Base-by-base conservation (phyloP, 2,888 invertebrate species). In the Dromius quadrimaculatus region DNA sequence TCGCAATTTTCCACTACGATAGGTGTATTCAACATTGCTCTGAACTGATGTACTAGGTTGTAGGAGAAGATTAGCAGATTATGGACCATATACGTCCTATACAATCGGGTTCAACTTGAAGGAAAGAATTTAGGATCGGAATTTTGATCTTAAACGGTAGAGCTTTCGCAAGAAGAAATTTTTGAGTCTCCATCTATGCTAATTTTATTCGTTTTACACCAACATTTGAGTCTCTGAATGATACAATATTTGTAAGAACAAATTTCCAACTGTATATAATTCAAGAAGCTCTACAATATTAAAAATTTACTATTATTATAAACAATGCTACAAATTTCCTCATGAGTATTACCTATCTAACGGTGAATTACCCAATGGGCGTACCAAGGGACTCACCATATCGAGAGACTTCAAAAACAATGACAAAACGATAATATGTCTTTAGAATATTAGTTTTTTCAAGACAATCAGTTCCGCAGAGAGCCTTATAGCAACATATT, bases 1-100 rank as follows among this genome's bases (percentile, higher is more conserved):
- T 54, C 50, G 28, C 50, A 15, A 54, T 54, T 54, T 54, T 54
- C 50, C 50, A 15, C 50, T 54, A 23, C 13, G 50, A 13, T 54
- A 28, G 13, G 15, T 28, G 28, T 28, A 54, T 54, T 54, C 50
- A 54, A 54, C 28, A 15, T 41, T 23, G 28, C 28, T 28, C 28
- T 28, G 28, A 28, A 28, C 28, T 47, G 23, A 47, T 47, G 47
- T 47, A 23, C 23, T 47, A 47, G 47, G 47, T 47, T 22, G 47
- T 20, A 47, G 22, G 15, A 13, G 15, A 23, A 54, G 50, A 54
- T 54, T 54, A 54, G 32, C 50, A 54, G 50, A 54, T 54, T 54
- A 54, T 54, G 50, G 50, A 54, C 50, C 50, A 54, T 54, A 8
- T 28, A 54, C 28, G 50, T 54, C 23, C 50, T 15, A 54, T 28